A percentile compares a stretch with the other conserved stretches of the same genome.
Conservation (phyloP, 2,113 vertebrate species). For the Coracopsis vasa region DNA sequence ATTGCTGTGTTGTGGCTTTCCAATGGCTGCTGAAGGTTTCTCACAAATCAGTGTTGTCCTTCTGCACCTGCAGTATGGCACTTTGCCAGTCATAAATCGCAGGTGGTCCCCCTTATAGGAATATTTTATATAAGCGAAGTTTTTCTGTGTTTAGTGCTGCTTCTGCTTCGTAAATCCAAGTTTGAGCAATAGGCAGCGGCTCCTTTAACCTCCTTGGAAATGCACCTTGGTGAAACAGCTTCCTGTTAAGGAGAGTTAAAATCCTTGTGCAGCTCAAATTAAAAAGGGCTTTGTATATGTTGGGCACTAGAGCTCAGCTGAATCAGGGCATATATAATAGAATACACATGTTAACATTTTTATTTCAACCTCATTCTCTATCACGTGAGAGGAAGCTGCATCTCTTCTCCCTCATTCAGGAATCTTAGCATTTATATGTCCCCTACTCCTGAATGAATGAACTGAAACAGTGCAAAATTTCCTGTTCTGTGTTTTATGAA, state of each 20-base stretch:
- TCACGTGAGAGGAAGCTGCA: neutral
- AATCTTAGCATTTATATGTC: neutral
- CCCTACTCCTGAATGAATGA: neutral
- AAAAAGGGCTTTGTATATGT: neutral
- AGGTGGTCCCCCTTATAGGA: neutral
- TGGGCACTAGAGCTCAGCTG: neutral
- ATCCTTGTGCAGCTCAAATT: neutral
- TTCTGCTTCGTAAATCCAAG: neutral
- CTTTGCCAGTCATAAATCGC: constrained; percentile 27
- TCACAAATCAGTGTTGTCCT: neutral
- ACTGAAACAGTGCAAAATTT: neutral
- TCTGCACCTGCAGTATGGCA: constrained; percentile 5
- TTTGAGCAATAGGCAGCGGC: neutral
- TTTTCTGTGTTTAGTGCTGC: neutral
- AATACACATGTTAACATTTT: neutral
- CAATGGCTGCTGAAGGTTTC: constrained; percentile 17
- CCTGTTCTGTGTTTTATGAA: neutral
- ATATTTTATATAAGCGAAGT: neutral
- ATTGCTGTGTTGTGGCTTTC: neutral
- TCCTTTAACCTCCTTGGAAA: neutral
- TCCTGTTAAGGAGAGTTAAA: neutral
- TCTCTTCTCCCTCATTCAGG: neutral
- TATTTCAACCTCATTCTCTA: neutral
- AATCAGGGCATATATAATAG: neutral
- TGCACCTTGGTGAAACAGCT: neutral